A percentile compares a stretch with the other conserved stretches of the same genome.
Evolutionary conservation across 2,888 invertebrate species (phyloP).

Genomic region (Phymatocera aterrima): DNA sequence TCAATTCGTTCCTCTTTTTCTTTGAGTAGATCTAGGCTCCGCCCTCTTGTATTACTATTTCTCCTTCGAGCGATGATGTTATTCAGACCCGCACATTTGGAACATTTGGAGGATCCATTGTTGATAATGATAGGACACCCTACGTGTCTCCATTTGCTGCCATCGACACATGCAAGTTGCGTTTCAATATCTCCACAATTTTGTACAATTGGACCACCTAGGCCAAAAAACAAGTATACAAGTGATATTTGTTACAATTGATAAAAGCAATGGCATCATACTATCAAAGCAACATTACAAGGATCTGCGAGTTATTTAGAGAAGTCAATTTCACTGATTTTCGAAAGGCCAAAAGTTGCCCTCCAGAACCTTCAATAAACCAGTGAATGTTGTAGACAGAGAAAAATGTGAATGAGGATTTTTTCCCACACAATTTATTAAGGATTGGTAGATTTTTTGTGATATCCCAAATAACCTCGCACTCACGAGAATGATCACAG

Average conservation of each 20-base stretch:
- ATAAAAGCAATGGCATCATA: neutral
- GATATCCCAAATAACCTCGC: too few species aligned
- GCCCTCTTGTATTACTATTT: slow-evolving; percentile 41
- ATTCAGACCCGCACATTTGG: slow-evolving; percentile 62
- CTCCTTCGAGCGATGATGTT: slow-evolving; percentile 49
- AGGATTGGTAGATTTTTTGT: neutral
- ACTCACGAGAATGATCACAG: too few species aligned
- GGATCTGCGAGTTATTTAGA: neutral
- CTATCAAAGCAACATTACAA: too few species aligned
- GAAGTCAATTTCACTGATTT: neutral
- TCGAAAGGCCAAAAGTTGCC: too few species aligned
- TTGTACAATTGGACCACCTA: slow-evolving; percentile 31
- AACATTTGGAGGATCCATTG: slow-evolving; percentile 61
- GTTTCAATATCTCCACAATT: slow-evolving; percentile 50
- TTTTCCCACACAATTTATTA: neutral
- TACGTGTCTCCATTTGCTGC: slow-evolving; percentile 66
- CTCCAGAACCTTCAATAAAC: neutral
- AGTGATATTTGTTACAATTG: slow-evolving; percentile 6
- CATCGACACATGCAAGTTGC: slow-evolving; percentile 60
- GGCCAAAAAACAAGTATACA: slow-evolving; percentile 18
- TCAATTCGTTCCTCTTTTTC: slow-evolving; percentile 53
- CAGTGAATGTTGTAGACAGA: neutral
- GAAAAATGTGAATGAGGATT: neutral
- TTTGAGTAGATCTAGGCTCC: slow-evolving; percentile 43
- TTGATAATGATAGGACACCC: slow-evolving; percentile 66